Evolutionary conservation across 2,113 vertebrate genomes (phyloP), one percentile per base, ranked within the genome.

Genomic region (Tyrannus savana): DNA sequence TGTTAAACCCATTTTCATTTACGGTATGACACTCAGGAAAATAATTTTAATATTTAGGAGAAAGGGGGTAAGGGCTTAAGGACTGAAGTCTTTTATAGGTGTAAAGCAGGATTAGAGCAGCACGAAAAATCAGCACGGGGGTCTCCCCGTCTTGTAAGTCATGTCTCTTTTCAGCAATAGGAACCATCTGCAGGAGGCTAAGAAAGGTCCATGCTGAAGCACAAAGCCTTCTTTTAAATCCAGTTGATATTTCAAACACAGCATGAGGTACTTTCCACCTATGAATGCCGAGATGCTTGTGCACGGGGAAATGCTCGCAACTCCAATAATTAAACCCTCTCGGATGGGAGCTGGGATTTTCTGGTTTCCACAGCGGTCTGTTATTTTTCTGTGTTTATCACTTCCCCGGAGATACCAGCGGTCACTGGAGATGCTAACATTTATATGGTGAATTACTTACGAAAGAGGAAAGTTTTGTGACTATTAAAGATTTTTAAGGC

Each of bases 1-100:
- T 95, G 95, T 92, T 96, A 97, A 95, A 96, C 81, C 96, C 93
- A 88, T 97, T 97, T 97, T 84, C 96, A 96, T 97, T 95, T 96
- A 95, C 12, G 78, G 92, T 91, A 93, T 94, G 96, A 96, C 95
- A 95, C 94, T 95, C 66, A 84, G 89, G 93, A 95, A 97, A 96
- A 95, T 94, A 92, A 96, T 96, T 96, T 97, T 96, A 89, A 95
- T 93, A 97, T 96, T 96, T 93, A 90, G 84, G 91, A 90, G 91
- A 92, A 96, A 88, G 73, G 90, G 92, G 90, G 89, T 62, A 55
- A 95, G 67, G 84, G 82, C 87, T 96, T 95, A 92, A 95, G 89
- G 90, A 27, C 64, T 37, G 33, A 90, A 90, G 84, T 69, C 80
- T 73, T 95, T 95, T 62, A 81, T 12, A 81, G 93, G 91, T 90